A percentile compares a stretch with the other conserved stretches of the same genome.
phyloP scores from a whole-genome alignment of 2,797 vertebrate species.

The Okamejei kenojei region DNA sequence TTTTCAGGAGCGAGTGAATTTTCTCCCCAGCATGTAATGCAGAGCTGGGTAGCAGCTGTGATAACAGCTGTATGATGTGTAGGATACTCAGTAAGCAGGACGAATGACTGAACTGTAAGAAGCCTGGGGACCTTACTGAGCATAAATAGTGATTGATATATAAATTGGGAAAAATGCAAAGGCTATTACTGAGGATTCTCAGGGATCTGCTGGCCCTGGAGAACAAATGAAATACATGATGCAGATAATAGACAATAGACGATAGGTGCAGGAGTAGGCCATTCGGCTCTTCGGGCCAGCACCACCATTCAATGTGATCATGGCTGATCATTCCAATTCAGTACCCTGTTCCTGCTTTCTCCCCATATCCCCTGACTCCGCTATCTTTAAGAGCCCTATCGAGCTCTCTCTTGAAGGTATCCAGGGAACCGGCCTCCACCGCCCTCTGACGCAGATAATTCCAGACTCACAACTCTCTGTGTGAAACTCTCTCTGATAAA shows the following conservation, averaged over 20 bases:
- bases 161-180: neutral
- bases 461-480: too few species aligned
- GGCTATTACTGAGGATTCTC: neutral
- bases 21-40: neutral
- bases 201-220: neutral
- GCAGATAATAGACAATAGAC: neutral
- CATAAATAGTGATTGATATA: neutral
- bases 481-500: neutral
- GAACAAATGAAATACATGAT: neutral
- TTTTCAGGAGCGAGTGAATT: too few species aligned
- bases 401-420: too few species aligned
- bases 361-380: too few species aligned
- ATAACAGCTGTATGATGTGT: neutral
- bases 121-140: neutral
- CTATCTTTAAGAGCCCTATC: too few species aligned
- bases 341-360: too few species aligned
- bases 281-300: too few species aligned
- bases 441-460: too few species aligned
- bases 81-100: neutral
- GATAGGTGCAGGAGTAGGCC: too few species aligned
- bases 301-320: too few species aligned
- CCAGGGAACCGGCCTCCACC: too few species aligned
- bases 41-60: neutral
- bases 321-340: too few species aligned
- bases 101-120: neutral